Percentiles rank a stretch among this genome's conserved stretches.
Evolutionary conservation across 2,113 vertebrate species (phyloP).

Genomic region (Thunnus thynnus): DNA sequence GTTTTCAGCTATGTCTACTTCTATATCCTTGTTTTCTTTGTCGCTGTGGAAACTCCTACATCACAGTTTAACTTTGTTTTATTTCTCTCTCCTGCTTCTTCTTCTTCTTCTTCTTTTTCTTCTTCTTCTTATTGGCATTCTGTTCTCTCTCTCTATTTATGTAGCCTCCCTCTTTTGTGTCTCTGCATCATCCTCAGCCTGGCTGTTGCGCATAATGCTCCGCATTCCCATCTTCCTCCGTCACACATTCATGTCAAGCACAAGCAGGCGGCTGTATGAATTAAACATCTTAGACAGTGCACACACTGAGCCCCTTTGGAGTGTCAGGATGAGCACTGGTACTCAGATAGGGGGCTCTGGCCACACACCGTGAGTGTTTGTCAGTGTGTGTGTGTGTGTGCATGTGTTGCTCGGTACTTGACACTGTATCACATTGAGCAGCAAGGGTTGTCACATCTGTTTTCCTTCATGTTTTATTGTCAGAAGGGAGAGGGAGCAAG

Average conservation of each 20-base stretch:
- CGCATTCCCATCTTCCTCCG: slow-evolving; percentile 45
- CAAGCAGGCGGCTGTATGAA: slow-evolving; percentile 64
- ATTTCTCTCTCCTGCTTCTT: slow-evolving; percentile 9
- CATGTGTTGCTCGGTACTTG: slow-evolving; percentile 17
- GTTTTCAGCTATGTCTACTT: slow-evolving; percentile 47
- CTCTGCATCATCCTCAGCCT: slow-evolving; percentile 27
- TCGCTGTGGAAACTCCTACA: slow-evolving; percentile 13
- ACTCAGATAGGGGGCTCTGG: slow-evolving; percentile 39
- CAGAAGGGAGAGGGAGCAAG: slow-evolving; percentile 1
- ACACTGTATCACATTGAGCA: slow-evolving; percentile 41
- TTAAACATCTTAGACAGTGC: slow-evolving; percentile 75
- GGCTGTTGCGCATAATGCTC: slow-evolving; percentile 29
- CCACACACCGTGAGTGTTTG: slow-evolving; percentile 58
- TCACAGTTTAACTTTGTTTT: not conserved
- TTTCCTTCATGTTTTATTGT: slow-evolving; percentile 55
- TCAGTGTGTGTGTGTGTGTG: slow-evolving; percentile 35
- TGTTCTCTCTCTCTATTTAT: slow-evolving; percentile 25
- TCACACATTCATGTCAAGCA: slow-evolving; percentile 45
- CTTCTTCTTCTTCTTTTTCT: not conserved
- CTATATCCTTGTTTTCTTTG: slow-evolving; percentile 28
- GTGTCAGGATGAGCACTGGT: slow-evolving; percentile 64
- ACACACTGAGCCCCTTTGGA: slow-evolving; percentile 63
- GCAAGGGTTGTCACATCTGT: slow-evolving; percentile 54
- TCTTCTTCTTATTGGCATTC: not conserved
- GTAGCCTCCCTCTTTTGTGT: slow-evolving; percentile 29